Percentiles rank a stretch among this genome's conserved stretches.
These are phyloP conservation scores for Apantesis nais DNA, from an alignment of 2,888 invertebrate species.

Conservation along the genomic window DNA sequence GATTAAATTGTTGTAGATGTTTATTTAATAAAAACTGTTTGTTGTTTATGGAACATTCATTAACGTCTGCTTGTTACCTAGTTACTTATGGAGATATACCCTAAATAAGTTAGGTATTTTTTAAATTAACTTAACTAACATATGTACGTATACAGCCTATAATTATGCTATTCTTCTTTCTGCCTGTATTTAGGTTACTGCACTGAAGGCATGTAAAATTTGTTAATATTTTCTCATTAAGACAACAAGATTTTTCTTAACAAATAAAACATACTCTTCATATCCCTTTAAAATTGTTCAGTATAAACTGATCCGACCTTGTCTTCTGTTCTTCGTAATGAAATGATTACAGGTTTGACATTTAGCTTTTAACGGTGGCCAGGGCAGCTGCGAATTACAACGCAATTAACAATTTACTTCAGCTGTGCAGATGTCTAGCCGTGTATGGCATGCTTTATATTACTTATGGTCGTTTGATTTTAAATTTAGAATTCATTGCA, in stretches of 20 bases:
- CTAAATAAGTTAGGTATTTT: neutral
- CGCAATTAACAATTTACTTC: constrained; percentile 65
- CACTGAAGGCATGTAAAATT: constrained; percentile 4
- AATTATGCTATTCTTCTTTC: neutral
- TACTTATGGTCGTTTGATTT: constrained; percentile 58
- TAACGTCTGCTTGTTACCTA: too few species aligned
- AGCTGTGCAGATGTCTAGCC: constrained; percentile 71
- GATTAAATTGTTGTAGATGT: constrained; percentile 26
- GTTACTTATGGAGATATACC: neutral
- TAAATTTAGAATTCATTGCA: constrained; percentile 37
- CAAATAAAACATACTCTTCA: constrained; percentile 40
- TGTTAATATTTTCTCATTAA: constrained; percentile 23
- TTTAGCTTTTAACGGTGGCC: constrained; percentile 67
- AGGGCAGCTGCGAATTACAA: constrained; percentile 73
- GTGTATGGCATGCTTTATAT: constrained; percentile 55
- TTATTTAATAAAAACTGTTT: constrained; percentile 3
- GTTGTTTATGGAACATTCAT: neutral
- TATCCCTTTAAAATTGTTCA: constrained; percentile 48
- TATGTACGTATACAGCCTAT: neutral
- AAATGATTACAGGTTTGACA: constrained; percentile 77
- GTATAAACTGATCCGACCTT: constrained; percentile 62
- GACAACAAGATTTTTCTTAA: constrained; percentile 29
- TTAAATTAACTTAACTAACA: neutral
- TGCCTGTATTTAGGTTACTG: neutral
- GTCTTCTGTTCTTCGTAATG: constrained; percentile 58